Percentiles rank a stretch among this genome's conserved stretches.
These are phyloP conservation scores for Amyelois transitella DNA, from an alignment of 1,140 invertebrate genomes.

Conservation along the genomic window DNA sequence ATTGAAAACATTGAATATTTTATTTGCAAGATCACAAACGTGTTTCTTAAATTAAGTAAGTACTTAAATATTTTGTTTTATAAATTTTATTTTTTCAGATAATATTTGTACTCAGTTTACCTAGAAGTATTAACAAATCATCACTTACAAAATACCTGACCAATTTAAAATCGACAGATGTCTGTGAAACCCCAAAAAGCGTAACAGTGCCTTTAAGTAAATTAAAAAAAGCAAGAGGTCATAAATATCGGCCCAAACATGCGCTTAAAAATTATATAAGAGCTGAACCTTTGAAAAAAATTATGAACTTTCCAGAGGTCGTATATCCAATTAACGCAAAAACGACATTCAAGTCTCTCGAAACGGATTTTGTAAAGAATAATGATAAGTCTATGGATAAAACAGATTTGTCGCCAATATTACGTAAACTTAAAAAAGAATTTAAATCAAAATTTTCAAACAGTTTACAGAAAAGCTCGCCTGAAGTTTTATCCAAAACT, in stretches of 20 bases:
- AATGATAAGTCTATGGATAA: not conserved
- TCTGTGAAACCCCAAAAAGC: not conserved
- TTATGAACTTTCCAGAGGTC: not conserved
- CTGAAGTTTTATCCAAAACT: not conserved
- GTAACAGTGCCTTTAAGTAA: not conserved
- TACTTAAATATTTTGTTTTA: not conserved
- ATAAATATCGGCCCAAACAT: not conserved
- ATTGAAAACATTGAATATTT: too few relatives aligned
- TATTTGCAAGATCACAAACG: too few relatives aligned
- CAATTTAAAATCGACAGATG: not conserved
- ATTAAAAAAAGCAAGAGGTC: not conserved
- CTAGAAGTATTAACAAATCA: conserved; percentile 9
- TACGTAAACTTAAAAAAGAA: not conserved
- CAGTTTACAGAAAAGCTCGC: not conserved
- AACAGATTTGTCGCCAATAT: not conserved
- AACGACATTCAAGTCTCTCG: too few relatives aligned
- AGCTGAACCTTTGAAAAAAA: not conserved
- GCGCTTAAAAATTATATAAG: not conserved
- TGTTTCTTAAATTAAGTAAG: too few relatives aligned
- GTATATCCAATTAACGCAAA: not conserved
- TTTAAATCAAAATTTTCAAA: not conserved
- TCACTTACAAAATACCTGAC: not conserved
- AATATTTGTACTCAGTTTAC: conserved; percentile 14
- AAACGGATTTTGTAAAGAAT: too few relatives aligned
- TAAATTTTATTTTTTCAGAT: conserved; percentile 21